A percentile compares a stretch with the other conserved stretches of the same genome.
Conservation (phyloP, 2,888 invertebrate species). For the Apoderus coryli region DNA sequence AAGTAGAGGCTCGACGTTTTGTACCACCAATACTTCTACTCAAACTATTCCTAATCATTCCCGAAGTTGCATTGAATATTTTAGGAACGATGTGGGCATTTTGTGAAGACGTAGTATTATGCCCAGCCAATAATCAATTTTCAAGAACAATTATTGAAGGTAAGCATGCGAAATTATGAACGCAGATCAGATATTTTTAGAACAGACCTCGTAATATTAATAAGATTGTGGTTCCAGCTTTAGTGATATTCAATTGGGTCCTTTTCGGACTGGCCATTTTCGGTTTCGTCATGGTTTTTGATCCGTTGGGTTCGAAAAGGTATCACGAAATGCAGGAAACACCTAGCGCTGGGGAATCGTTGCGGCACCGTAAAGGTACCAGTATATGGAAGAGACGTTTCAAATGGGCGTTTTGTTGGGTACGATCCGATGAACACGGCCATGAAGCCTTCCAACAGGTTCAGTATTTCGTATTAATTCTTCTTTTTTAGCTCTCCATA, state of each 20-base stretch:
- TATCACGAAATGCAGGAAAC: conserved; percentile 49
- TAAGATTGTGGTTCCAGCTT: conserved; percentile 35
- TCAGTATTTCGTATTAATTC: no score
- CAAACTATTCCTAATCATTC: conserved; percentile 58
- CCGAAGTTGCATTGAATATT: conserved; percentile 65
- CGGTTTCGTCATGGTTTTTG: conserved; percentile 66
- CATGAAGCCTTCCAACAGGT: conserved; percentile 68
- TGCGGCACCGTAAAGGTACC: conserved; percentile 54
- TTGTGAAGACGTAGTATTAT: conserved; percentile 47
- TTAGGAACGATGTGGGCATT: conserved; percentile 75
- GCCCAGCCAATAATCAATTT: conserved; percentile 51
- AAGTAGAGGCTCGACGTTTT: conserved; percentile 50
- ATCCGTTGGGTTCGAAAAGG: conserved; percentile 56
- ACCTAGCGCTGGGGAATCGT: conserved; percentile 41
- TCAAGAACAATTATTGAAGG: conserved; percentile 59
- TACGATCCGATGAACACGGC: conserved; percentile 55
- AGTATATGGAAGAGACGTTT: conserved; percentile 62
- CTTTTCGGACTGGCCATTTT: conserved; percentile 58
- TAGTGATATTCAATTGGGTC: conserved; percentile 72
- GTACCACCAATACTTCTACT: conserved; percentile 58
- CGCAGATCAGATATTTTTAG: no score
- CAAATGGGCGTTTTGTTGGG: conserved; percentile 60
- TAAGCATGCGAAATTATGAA: conserved; percentile 29
- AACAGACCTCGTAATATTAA: no score
- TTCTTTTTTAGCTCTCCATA: no score